Evolutionary conservation across 2,113 vertebrate genomes (phyloP).

Genomic region (Notothenia rossii): DNA sequence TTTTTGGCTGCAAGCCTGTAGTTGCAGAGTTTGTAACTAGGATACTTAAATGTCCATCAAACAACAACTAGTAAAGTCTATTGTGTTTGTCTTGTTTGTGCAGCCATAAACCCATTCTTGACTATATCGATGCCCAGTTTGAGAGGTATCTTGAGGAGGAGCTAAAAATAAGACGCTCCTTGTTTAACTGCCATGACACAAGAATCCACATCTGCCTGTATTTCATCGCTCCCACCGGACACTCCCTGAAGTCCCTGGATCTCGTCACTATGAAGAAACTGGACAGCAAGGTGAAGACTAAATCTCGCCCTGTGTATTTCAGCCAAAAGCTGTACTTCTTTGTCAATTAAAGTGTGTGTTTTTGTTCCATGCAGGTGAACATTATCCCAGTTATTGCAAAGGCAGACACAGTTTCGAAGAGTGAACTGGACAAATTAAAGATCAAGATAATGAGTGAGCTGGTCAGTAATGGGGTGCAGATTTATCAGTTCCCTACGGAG

Average conservation of each 20-base stretch:
- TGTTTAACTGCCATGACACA: conserved; percentile 92
- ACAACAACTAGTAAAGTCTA: not conserved
- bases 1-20: conserved; percentile 21
- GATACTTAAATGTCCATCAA: conserved; percentile 20
- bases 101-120: conserved; percentile 96
- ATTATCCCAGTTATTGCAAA: conserved; percentile 98
- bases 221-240: conserved; percentile 95
- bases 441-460: conserved; percentile 98
- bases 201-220: conserved; percentile 96
- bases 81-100: conserved; percentile 66
- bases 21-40: conserved; percentile 36
- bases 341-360: not conserved
- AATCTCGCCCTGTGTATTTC: not conserved
- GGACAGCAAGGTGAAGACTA: conserved; percentile 91
- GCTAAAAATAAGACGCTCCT: conserved; percentile 94
- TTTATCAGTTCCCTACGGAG: conserved; percentile 97
- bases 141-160: conserved; percentile 96
- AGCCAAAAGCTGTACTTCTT: not conserved
- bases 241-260: conserved; percentile 95
- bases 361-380: conserved; percentile 87
- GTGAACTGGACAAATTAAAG: conserved; percentile 96
- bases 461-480: conserved; percentile 97
- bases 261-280: conserved; percentile 98
- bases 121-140: conserved; percentile 97
- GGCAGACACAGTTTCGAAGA: conserved; percentile 96